Base-by-base conservation (phyloP, 2,797 vertebrate genomes). In the Taenioides sp. region DNA sequence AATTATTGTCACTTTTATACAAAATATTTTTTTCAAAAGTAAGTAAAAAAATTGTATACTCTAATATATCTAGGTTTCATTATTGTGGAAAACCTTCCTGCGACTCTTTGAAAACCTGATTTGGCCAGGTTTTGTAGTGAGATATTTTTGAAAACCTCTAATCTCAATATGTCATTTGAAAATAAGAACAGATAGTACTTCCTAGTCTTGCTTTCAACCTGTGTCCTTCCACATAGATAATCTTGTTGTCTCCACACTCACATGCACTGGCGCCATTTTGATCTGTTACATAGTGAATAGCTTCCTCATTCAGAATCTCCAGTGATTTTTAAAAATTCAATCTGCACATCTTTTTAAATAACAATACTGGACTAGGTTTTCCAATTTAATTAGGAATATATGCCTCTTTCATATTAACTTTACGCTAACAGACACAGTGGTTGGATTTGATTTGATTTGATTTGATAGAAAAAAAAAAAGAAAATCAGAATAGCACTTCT, bases 211-310 rank as follows among this genome's bases (percentile, higher is more conserved):
- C 65, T 31, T 16, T 72, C 16, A 77, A 84, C 73, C 83, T 76
- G 74, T 66, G 79, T 80, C 77, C 80, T 80, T 81, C 83, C 76
- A 76, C 82, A 84, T 76, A 83, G 80, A 89, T 90, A 87, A 92
- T 92, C 91, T 87, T 81, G 68, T 80, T 57, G 78, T 77, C 79
- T 87, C 67, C 70, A 70, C n/a, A 69, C 85, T 82, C 81, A 81
- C 75, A 88, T 49, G 75, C 80, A 80, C 73, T 81, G 81, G 80
- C 85, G 84, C 87, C 86, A 92, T 92, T 90, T 91, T 91, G 85
- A 91, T 90, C 84, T 86, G 80, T 87, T 79, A 82, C 80, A 73
- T 49, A 69, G 18, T 27, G 31, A 71, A 78, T 83, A 85, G 62
- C 40, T 47, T 65, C 62, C 75, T 83, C 71, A 22, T 74, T 66